These are phyloP conservation scores for Penaeus japonicus DNA, from an alignment of 1,140 invertebrate species.

Conservation along the genomic window DNA sequence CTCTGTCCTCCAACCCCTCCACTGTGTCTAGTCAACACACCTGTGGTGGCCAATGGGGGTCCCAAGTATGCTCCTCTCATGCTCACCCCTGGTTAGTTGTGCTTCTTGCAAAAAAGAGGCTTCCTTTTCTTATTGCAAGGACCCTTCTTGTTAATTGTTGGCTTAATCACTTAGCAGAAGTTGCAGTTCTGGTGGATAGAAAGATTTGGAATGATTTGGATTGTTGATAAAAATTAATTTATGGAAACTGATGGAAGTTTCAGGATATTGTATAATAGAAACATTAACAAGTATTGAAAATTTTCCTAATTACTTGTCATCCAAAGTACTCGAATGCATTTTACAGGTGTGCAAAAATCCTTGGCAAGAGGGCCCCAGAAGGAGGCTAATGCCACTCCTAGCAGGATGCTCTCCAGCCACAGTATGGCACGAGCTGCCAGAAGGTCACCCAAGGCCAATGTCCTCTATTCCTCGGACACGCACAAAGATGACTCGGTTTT, in stretches of 20 bases:
- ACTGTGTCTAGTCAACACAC: neutral
- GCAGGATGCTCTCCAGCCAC: neutral
- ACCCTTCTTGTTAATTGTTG: neutral
- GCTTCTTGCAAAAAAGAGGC: neutral
- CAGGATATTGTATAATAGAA: no score
- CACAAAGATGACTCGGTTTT: neutral
- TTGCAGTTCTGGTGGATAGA: no score
- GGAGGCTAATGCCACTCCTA: neutral
- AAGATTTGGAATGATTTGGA: no score
- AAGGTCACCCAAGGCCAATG: neutral
- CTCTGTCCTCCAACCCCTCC: conserved; percentile 24
- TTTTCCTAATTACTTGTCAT: neutral
- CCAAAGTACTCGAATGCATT: neutral
- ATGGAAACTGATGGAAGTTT: no score
- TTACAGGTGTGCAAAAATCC: neutral
- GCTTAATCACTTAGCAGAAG: no score
- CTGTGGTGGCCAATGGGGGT: neutral
- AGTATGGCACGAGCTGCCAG: neutral
- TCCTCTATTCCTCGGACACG: neutral
- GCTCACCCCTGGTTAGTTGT: conserved; percentile 10
- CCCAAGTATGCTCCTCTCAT: neutral
- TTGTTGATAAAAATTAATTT: no score
- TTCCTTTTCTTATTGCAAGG: neutral
- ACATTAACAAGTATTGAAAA: no score
- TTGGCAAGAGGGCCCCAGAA: neutral